Base-by-base conservation (phyloP, 2,888 invertebrate species). In the Corythucha ciliata region DNA sequence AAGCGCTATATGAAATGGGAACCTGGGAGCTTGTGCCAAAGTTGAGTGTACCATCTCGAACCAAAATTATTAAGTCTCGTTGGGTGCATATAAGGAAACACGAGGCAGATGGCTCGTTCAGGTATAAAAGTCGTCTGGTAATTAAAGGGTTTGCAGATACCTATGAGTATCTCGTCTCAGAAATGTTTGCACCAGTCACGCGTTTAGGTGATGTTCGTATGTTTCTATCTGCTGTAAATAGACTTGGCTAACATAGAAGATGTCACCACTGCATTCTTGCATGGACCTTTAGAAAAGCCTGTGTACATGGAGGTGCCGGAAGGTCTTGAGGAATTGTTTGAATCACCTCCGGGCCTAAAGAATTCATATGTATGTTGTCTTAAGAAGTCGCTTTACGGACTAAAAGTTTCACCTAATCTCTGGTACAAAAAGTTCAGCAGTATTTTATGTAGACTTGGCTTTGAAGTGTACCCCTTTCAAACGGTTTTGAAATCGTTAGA, bases 351-450 rank as follows among this genome's bases (percentile, higher is more conserved):
- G 8, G 12, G 20, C n/a, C 14, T 42, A 29, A 42, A 8, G 14
- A 42, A 49, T 12, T 26, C 26, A 24, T 25, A 49, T 40, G 41
- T 49, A n/a, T 41, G 49, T 24, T 20, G 41, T 27, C 41, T 41
- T 8, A 39, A 49, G 25, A 40, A 26, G 21, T 49, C 49, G 12
- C 32, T 49, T 21, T 49, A 49, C 25, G 48, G 48, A 42, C 27
- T 42, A 16, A 42, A 42, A 18, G 42, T 42, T 26, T 42, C 42
- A 4, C 42, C 42, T 8, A 42, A 42, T 18, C 16, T 42, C 6
- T 42, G 42, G 42, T 42, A 42, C 16, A 42, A 42, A 16, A 42
- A 42, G 16, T 42, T 42, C 16, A 42, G 42, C 27, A 14, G 18
- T 8, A 21, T 42, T 18, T 18, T 42, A 29, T 16, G 16, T 6